Percentiles rank a stretch among this genome's conserved stretches.
These are phyloP conservation scores for Battus philenor DNA, from an alignment of 1,140 invertebrate genomes.

Conservation along the genomic window DNA sequence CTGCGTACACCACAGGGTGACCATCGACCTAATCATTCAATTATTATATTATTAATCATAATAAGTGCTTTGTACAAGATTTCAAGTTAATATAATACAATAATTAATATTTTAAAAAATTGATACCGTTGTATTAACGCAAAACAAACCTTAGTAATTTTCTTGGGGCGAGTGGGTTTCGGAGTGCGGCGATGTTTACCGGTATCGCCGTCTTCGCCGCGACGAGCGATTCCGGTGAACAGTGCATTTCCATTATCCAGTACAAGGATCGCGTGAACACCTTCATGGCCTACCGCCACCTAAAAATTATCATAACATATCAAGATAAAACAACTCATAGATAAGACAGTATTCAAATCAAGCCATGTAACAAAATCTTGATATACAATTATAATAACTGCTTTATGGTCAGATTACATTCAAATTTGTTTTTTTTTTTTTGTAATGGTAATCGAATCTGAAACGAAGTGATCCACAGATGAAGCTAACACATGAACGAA, in stretches of 20 bases:
- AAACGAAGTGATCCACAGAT: too few relatives aligned
- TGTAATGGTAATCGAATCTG: too few relatives aligned
- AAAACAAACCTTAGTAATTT: slow-evolving; percentile 92
- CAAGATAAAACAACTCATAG: slow-evolving; percentile 35
- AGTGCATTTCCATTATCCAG: slow-evolving; percentile 93
- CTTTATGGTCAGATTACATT: too few relatives aligned
- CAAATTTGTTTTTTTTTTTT: too few relatives aligned
- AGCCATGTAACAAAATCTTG: background rate
- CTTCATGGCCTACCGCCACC: slow-evolving; percentile 94
- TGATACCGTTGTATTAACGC: too few relatives aligned
- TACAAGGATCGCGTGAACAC: slow-evolving; percentile 91
- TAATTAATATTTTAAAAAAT: too few relatives aligned
- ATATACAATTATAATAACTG: too few relatives aligned
- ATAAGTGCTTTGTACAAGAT: too few relatives aligned
- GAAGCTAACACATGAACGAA: too few relatives aligned
- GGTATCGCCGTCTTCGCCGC: slow-evolving; percentile 96
- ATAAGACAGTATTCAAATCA: background rate
- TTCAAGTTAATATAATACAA: too few relatives aligned
- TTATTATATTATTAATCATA: too few relatives aligned
- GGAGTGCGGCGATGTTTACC: slow-evolving; percentile 89
- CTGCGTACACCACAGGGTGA: slow-evolving; percentile 86
- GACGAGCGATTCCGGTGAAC: slow-evolving; percentile 90
- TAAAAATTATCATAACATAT: slow-evolving; percentile 80
- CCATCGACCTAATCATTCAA: slow-evolving; percentile 78
- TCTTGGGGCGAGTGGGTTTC: slow-evolving; percentile 94